Evolutionary conservation across 2,888 invertebrate genomes (phyloP).

Genomic region (Gordius sp.): DNA sequence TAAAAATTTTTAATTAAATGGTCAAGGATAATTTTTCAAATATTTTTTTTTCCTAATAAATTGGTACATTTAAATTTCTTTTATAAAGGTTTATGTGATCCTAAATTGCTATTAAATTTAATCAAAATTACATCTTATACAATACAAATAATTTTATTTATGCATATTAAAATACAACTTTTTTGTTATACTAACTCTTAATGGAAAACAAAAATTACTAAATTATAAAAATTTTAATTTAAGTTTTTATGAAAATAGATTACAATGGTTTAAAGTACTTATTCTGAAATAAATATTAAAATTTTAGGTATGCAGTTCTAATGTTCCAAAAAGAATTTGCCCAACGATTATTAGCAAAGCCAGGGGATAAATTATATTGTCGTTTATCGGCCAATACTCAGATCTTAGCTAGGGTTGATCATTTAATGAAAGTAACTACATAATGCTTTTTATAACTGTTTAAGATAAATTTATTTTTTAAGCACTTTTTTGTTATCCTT

Average conservation of each 20-base stretch:
- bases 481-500: no score
- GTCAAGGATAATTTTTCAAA: neutral
- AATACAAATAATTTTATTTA: neutral
- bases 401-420: slow-evolving; percentile 66
- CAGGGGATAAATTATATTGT: slow-evolving; percentile 86
- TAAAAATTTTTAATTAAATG: neutral
- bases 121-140: neutral
- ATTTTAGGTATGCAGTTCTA: slow-evolving; percentile 65
- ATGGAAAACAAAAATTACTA: no score
- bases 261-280: neutral
- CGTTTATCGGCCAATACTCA: slow-evolving; percentile 85
- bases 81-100: neutral
- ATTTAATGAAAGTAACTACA: slow-evolving; percentile 63
- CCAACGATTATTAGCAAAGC: slow-evolving; percentile 71
- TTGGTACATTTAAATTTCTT: neutral
- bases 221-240: slow-evolving; percentile 10
- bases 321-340: slow-evolving; percentile 99
- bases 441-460: no score
- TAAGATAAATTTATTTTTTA: neutral
- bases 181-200: no score
- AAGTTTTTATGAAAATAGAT: neutral
- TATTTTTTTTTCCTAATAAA: neutral
- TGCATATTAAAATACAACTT: no score
- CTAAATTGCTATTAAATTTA: neutral
- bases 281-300: slow-evolving; percentile 1